These are phyloP conservation scores for Trachythela sp. DNA, from an alignment of 64 coral and sea anemone genomes.

Conservation along the genomic window DNA sequence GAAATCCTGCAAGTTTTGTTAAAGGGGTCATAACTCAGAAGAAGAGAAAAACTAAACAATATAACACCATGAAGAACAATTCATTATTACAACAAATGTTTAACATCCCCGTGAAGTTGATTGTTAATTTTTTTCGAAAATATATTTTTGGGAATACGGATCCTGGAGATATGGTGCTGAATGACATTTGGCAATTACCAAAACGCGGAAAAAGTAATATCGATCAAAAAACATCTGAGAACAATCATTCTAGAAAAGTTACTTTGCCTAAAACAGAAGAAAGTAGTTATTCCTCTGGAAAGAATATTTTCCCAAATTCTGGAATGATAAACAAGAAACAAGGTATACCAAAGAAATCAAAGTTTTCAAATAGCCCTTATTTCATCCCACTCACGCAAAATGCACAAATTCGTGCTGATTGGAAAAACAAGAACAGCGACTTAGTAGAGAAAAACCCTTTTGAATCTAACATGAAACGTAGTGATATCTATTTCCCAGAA, in stretches of 20 bases:
- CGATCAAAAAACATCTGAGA: background rate
- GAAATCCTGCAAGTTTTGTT: too few species aligned
- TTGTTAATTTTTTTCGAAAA: background rate
- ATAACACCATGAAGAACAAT: background rate
- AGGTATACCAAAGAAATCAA: too few species aligned
- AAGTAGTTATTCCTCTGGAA: background rate
- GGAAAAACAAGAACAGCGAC: background rate
- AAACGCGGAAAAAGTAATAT: background rate
- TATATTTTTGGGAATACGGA: background rate
- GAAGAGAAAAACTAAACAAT: too few species aligned
- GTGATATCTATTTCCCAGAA: background rate
- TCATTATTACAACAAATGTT: background rate
- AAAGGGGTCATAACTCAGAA: too few species aligned
- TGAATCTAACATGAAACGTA: background rate
- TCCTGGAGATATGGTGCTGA: background rate
- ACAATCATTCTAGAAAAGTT: background rate
- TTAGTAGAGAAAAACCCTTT: background rate
- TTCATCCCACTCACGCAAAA: background rate
- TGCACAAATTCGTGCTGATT: background rate
- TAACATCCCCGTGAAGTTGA: background rate
- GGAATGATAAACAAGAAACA: background rate
- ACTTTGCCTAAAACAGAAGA: background rate
- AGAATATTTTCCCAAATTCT: background rate
- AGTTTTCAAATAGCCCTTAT: background rate
- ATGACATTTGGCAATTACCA: background rate